A percentile compares a stretch with the other conserved stretches of the same genome.
Evolutionary conservation across 2,888 invertebrate species (phyloP).

Genomic region (Hylaea fasciaria): DNA sequence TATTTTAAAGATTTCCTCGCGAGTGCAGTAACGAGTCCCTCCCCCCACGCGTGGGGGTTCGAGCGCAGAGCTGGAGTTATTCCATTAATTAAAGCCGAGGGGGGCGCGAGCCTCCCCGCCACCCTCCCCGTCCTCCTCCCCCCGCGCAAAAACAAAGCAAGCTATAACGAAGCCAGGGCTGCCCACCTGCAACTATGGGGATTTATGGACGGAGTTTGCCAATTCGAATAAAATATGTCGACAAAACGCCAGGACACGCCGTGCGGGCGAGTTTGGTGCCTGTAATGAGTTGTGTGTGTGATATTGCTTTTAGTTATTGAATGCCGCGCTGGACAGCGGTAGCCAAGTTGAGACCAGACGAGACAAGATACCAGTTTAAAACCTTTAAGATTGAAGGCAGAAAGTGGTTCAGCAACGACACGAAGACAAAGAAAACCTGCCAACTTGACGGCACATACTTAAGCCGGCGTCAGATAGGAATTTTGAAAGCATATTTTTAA

Average conservation of each 20-base stretch:
- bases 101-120: constrained; percentile 50
- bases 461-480: no score
- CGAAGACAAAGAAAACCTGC: no score
- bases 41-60: constrained; percentile 37
- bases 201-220: constrained; percentile 57
- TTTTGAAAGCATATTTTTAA: no score
- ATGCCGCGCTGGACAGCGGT: not conserved
- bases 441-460: no score
- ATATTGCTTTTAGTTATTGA: constrained; percentile 10
- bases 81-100: constrained; percentile 79
- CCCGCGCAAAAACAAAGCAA: constrained; percentile 72
- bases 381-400: no score
- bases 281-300: constrained; percentile 18
- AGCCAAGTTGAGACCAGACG: not conserved
- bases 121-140: constrained; percentile 36
- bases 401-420: no score
- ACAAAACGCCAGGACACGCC: constrained; percentile 6
- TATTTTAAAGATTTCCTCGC: constrained; percentile 61
- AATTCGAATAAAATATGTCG: constrained; percentile 32
- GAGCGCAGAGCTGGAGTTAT: constrained; percentile 67
- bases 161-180: constrained; percentile 67
- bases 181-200: constrained; percentile 49
- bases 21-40: constrained; percentile 46
- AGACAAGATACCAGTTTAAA: no score
- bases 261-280: not conserved